Evolutionary conservation across 2,888 invertebrate species (phyloP).

Genomic region (Drosophila crucigera): DNA sequence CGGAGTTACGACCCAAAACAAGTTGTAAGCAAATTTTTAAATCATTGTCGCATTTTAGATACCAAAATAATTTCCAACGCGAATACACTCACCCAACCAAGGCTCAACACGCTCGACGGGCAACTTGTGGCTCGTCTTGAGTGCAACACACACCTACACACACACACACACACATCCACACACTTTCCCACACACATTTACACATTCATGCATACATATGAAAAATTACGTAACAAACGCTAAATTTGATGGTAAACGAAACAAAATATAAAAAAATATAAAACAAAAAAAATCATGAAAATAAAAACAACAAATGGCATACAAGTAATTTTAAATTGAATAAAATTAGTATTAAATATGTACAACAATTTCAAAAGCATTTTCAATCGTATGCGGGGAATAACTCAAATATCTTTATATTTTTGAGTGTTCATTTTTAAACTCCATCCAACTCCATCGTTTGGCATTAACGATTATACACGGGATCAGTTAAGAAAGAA

Average conservation of each 20-base stretch:
- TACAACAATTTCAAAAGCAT: conserved; percentile 59
- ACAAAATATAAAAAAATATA: not conserved
- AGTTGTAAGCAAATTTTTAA: conserved; percentile 73
- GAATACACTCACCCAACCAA: conserved; percentile 11
- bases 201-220: conserved; percentile 30
- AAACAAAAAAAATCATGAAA: conserved; percentile 3
- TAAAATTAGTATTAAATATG: conserved; percentile 79
- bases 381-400: conserved; percentile 19
- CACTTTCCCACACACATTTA: conserved; percentile 6
- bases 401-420: not conserved
- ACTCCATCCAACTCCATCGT: not conserved
- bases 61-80: conserved; percentile 44
- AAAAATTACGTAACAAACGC: conserved; percentile 59
- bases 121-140: conserved; percentile 4
- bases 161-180: not conserved
- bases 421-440: not conserved
- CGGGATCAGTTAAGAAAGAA: not conserved
- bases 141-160: conserved; percentile 19
- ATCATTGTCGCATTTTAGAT: conserved; percentile 73
- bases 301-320: conserved; percentile 59
- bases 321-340: conserved; percentile 79
- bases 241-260: conserved; percentile 55
- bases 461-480: not conserved
- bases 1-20: conserved; percentile 29
- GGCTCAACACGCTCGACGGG: conserved; percentile 15